Percentiles rank a stretch among this genome's conserved stretches.
These are phyloP conservation scores for Caenorhabditis imperialis DNA, from an alignment of 2,888 invertebrate species.

Conservation along the genomic window DNA sequence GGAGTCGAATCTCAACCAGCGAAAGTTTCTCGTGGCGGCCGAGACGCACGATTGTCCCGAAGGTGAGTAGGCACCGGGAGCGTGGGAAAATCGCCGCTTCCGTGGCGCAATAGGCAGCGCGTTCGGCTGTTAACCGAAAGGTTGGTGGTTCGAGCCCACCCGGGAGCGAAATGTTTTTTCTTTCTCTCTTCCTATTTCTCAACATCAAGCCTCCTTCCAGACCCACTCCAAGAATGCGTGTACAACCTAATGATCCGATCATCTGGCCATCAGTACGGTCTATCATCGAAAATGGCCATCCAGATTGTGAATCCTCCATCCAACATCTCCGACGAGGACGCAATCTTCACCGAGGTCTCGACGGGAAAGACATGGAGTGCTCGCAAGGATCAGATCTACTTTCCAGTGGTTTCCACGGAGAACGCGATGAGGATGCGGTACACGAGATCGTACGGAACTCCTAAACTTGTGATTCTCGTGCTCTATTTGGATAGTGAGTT, in stretches of 20 bases:
- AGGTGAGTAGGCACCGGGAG: conserved; percentile 39
- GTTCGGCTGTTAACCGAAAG: conserved; percentile 99
- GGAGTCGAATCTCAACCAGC: conserved; percentile 74
- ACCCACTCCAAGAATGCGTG: conserved; percentile 64
- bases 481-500: conserved; percentile 74
- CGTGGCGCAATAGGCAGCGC: conserved; percentile 83
- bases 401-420: conserved; percentile 88
- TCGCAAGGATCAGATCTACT: conserved; percentile 79
- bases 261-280: conserved; percentile 72
- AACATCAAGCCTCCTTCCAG: too few relatives aligned
- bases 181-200: too few relatives aligned
- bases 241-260: conserved; percentile 71
- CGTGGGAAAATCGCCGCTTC: conserved; percentile 24
- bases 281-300: conserved; percentile 71
- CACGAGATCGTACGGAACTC: conserved; percentile 73
- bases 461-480: conserved; percentile 73
- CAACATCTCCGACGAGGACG: conserved; percentile 88
- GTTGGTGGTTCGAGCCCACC: conserved; percentile 91
- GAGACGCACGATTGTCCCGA: conserved; percentile 70
- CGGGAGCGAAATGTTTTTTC: conserved; percentile 63
- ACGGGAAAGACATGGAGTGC: conserved; percentile 60
- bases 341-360: conserved; percentile 78
- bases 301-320: conserved; percentile 87
- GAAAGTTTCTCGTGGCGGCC: conserved; percentile 74
- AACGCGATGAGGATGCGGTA: conserved; percentile 78